Evolutionary conservation across 2,888 invertebrate species (phyloP), one percentile per base, ranked within the genome.

Genomic region (Chloroclystis v-ata): DNA sequence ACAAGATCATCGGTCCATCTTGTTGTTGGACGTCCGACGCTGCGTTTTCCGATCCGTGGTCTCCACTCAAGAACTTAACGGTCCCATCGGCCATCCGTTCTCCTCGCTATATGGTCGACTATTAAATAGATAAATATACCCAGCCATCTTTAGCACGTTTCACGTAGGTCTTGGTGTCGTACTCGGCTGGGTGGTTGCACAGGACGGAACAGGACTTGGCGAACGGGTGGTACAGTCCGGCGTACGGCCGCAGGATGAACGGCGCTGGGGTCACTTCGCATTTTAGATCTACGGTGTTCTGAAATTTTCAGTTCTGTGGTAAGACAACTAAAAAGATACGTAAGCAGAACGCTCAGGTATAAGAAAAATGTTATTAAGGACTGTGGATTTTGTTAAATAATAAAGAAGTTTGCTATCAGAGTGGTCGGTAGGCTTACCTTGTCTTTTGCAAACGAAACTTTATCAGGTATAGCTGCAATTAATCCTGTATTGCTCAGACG

Each of bases 171-270:
- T 91, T 93, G 0, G 93, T 91, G 37, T 92, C 92, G 12, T 83
- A 89, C 47, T 94, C 94, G 1, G 94, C 92, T 0, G 95, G 95
- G 76, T 96, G 95, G 73, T 95, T 95, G 80, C 95, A 95, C 6
- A 95, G 86, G 5, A 95, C 91, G 0, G 95, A 95, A 69, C 95
- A 96, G 4, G 92, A 91, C 52, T 91, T 90, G 0, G 94, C 90
- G 75, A 93, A 95, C 0, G 95, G 95, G 77, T 95, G 95, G 79
- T 92, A 95, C 0, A 95, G 85, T 0, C 93, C 94, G 1, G 95
- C 94, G 67, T 93, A 94, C 0, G 95, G 95, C 38, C 95, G 92
- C 30, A 95, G 80, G 47, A 92, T 90, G 49, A 92, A 92, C 3
- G 94, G 93, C 1, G 94, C 94, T 1, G 93, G 92, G 20, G 86